Evolutionary conservation across 2,113 vertebrate species (phyloP).

Genomic region (Cardinalis cardinalis): DNA sequence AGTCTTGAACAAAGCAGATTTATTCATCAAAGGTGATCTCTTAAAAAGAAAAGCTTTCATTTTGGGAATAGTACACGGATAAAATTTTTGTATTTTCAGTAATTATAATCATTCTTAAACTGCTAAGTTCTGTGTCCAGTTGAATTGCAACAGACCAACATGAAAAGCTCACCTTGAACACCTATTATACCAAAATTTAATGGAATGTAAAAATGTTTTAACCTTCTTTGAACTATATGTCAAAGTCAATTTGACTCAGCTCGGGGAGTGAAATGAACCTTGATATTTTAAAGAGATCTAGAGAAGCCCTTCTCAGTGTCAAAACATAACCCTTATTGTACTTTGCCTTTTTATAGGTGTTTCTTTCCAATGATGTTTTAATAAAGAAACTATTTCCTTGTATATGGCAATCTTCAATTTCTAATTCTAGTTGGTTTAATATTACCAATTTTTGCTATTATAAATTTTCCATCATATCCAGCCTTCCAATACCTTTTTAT

Average conservation of each 20-base stretch:
- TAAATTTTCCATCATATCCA: background rate
- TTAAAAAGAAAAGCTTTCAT: background rate
- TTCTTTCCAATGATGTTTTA: background rate
- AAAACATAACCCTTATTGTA: background rate
- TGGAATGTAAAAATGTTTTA: constrained; percentile 4
- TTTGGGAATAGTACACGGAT: background rate
- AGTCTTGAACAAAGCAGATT: background rate
- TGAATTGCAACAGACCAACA: background rate
- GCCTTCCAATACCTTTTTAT: background rate
- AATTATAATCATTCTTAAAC: background rate
- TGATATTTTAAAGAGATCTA: background rate
- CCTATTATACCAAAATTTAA: background rate
- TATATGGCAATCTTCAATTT: background rate
- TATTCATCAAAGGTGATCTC: background rate
- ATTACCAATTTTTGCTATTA: background rate
- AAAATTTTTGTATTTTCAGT: background rate
- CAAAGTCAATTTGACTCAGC: background rate
- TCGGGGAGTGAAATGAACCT: background rate
- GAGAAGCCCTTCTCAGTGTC: background rate
- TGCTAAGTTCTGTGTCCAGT: background rate
- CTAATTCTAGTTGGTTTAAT: background rate
- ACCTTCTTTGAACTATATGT: background rate
- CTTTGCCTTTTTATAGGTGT: background rate
- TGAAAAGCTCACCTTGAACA: background rate
- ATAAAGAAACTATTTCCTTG: background rate